Base-by-base conservation (phyloP, 1,140 invertebrate species). In the Aphis gossypii region DNA sequence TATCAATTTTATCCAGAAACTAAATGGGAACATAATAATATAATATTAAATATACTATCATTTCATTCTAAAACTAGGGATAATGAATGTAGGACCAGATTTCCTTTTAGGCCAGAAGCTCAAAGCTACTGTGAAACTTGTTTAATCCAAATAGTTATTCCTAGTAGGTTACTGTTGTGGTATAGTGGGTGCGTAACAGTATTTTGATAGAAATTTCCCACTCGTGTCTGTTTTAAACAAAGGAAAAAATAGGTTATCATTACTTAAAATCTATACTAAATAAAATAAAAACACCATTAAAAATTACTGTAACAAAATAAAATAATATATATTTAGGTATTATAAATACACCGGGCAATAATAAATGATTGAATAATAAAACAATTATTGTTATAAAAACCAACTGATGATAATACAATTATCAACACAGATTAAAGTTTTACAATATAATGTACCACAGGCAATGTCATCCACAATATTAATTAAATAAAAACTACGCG, bases 221-320 rank as follows among this genome's bases (percentile, higher is more conserved):
- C 46, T 11, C 6, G 46, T 46, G 2, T 41, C 46, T 46, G 46
- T 46, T 46, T 46, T 46, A 46, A 46, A 46, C 8, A 7, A 11
- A 46, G 46, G 11, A 46, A 46, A 46, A 46, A 46, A 46, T 46
- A 18, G 14, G n/a, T 18, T 35, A 76, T 5, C n/a, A 68, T 4
- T n/a, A 68, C 5, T 68, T n/a, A 4, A 68, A 4, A 5, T n/a
- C 30, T n/a, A 68, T n/a, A 30, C 25, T 46, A 46, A 86, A 41
- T 86, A 14, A 89, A 54, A 89, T 56, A 89, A 41, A 89, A 89
- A 88, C 87, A 88, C 87, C 18, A 21, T 88, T 89, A 23, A 56
- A 89, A 56, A 41, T 89, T 54, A 83, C 44, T 84, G 41, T 93
- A 93, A 93, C 92, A 93, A 93, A 93, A 93, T 93, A 93, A 93